These are phyloP conservation scores for Urocynchramus pylzowi DNA, from an alignment of 2,113 vertebrate genomes.

Conservation along the genomic window DNA sequence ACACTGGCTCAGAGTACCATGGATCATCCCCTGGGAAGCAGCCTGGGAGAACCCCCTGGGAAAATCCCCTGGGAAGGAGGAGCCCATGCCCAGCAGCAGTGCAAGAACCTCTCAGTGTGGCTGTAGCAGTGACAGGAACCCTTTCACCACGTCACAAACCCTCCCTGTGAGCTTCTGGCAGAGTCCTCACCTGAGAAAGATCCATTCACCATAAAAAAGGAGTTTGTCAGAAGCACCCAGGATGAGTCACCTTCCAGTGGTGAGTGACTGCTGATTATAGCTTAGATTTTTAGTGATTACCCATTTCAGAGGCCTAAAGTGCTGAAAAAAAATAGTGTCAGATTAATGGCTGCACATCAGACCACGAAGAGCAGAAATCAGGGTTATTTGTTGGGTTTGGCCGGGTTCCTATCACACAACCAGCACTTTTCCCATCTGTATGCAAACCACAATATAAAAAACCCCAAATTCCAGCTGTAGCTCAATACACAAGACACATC, in stretches of 20 bases:
- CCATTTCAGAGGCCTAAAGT: background rate
- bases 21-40: background rate
- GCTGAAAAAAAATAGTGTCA: background rate
- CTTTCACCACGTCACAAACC: rapidly evolving
- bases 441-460: background rate
- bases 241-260: background rate
- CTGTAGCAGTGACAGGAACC: background rate
- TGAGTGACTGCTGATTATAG: background rate
- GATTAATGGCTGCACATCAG: background rate
- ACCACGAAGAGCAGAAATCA: background rate
- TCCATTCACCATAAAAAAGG: background rate
- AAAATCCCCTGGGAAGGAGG: background rate
- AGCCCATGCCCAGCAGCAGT: background rate
- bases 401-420: background rate
- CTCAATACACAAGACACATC: background rate
- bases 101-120: background rate
- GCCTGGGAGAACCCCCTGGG: background rate
- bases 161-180: background rate
- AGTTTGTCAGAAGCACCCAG: background rate
- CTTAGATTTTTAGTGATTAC: background rate
- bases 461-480: background rate
- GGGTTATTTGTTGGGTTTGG: background rate
- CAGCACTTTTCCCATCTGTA: background rate
- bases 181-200: background rate
- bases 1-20: background rate